These are phyloP conservation scores for Petrocephalus schoutedeni DNA, from an alignment of 2,797 vertebrate genomes.

Conservation along the genomic window DNA sequence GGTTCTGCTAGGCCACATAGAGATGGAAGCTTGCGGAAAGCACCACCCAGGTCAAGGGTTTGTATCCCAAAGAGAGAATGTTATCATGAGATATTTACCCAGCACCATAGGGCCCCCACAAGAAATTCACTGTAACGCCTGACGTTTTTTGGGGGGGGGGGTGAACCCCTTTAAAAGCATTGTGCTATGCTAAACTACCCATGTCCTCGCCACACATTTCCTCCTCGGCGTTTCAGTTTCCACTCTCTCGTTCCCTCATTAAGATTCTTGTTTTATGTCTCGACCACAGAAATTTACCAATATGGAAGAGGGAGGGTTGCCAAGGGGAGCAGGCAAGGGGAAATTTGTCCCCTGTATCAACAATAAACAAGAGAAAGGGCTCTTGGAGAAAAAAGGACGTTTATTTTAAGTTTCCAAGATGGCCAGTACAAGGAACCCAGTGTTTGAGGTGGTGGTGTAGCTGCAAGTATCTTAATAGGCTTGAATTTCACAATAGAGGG, in stretches of 20 bases:
- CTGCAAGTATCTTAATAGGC: neutral
- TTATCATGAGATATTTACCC: neutral
- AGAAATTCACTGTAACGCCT: neutral
- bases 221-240: neutral
- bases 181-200: neutral
- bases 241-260: neutral
- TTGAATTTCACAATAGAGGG: neutral
- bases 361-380: neutral
- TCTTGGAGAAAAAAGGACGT: neutral
- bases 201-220: neutral
- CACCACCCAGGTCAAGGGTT: neutral
- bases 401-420: neutral
- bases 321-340: neutral
- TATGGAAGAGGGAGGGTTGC: neutral
- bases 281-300: constrained; percentile 17
- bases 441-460: neutral
- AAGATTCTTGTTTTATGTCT: constrained; percentile 19
- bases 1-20: constrained; percentile 10
- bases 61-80: neutral
- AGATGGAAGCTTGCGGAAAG: neutral
- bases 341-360: neutral
- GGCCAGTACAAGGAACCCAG: constrained; percentile 3
- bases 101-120: neutral
- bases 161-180: neutral
- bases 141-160: neutral